Conservation (phyloP, 2,888 invertebrate genomes). For the Amphipoea oculea region DNA sequence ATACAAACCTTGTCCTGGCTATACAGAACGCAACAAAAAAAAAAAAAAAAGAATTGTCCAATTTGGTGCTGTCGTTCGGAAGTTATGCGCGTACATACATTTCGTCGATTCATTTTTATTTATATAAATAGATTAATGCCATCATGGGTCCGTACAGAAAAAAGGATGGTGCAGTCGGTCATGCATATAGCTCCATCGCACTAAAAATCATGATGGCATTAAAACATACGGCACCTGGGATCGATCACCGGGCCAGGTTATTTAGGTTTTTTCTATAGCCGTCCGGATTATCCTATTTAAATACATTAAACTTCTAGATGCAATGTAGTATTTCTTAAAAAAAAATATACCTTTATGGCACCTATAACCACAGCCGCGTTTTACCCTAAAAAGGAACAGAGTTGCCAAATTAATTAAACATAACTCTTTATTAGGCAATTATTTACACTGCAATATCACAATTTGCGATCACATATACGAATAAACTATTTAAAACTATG, state of each 20-base stretch:
- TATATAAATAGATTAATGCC: no score
- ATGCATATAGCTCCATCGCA: no score
- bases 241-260: neutral
- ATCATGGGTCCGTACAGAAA: no score
- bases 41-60: no score
- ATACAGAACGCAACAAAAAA: no score
- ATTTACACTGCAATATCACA: conserved; percentile 40
- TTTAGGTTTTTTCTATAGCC: neutral
- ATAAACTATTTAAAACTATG: conserved; percentile 26
- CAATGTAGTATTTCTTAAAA: conserved; percentile 3
- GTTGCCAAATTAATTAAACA: conserved; percentile 47
- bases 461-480: conserved; percentile 25
- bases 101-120: no score
- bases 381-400: neutral
- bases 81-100: no score
- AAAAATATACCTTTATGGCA: neutral
- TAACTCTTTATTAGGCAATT: conserved; percentile 21
- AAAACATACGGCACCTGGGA: neutral
- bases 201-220: no score
- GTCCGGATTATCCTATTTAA: no score
- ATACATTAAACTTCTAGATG: neutral
- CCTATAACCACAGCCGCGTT: neutral
- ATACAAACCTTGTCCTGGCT: no score
- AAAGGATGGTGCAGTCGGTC: no score
- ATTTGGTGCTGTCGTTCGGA: no score